Percentiles rank a stretch among this genome's conserved stretches.
Evolutionary conservation across 2,113 vertebrate species (phyloP).

Genomic region (Synchiropus splendidus): DNA sequence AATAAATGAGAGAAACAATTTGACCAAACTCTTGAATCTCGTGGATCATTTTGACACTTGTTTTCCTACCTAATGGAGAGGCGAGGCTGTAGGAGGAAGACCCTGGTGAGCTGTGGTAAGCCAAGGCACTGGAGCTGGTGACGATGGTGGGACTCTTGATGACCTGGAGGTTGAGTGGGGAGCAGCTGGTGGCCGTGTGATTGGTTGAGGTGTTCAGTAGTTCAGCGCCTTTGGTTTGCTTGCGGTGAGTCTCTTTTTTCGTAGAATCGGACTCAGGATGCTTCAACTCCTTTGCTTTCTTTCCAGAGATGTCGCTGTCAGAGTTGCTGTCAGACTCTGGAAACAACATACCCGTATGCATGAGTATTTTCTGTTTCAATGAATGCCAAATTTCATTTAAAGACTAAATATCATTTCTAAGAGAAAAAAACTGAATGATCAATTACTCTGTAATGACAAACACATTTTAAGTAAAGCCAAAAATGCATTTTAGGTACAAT

Average conservation of each 20-base stretch:
- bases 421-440: too few relatives aligned
- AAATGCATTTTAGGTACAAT: too few relatives aligned
- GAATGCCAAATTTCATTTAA: too few relatives aligned
- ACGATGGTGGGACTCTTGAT: conserved; percentile 79
- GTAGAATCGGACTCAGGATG: conserved; percentile 76
- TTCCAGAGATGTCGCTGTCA: conserved; percentile 87
- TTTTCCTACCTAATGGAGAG: conserved; percentile 76
- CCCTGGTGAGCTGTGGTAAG: conserved; percentile 80
- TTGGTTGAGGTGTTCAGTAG: conserved; percentile 68
- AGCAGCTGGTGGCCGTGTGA: conserved; percentile 74
- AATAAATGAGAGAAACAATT: too few relatives aligned
- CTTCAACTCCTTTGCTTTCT: conserved; percentile 78
- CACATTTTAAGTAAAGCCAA: too few relatives aligned
- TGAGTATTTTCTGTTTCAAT: too few relatives aligned
- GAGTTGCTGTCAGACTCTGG: conserved; percentile 96
- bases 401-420: too few relatives aligned
- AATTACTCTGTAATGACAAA: too few relatives aligned
- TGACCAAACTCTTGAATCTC: too few relatives aligned
- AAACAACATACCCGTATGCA: not conserved
- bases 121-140: conserved; percentile 80
- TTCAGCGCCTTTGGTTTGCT: conserved; percentile 76
- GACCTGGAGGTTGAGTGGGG: conserved; percentile 87
- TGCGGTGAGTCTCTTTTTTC: conserved; percentile 76
- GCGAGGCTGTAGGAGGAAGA: conserved; percentile 78
- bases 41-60: not conserved